Evolutionary conservation across 2,888 invertebrate genomes (phyloP), one percentile per base, ranked within the genome.

Genomic region (Ctena decussata): DNA sequence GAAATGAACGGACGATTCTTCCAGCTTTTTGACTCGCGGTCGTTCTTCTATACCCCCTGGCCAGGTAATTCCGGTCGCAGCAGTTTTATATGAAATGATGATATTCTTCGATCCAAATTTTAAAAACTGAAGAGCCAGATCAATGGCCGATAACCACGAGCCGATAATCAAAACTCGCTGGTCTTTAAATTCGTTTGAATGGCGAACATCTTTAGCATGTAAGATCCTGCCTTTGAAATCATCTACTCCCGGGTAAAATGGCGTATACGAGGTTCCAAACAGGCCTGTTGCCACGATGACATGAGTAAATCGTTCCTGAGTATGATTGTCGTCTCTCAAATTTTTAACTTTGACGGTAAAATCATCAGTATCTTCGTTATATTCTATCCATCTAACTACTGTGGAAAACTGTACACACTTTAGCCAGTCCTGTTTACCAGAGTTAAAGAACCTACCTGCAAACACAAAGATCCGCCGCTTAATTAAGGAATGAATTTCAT

Each of bases 131-230:
- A 85, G 35, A 1, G 81, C 74, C 46, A 88, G 35, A 46, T 85
- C 85, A 70, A 82, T 80, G 3, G 82, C 86, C 0, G 85, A 86
- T 44, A 77, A 85, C 21, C 77, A 78, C 8, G 85, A 41, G 1
- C 86, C 88, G 44, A 88, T 72, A 2, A 84, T 37, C 11, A 86
- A 72, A n/a, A 88, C 41, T 8, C 78, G 72, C 32, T 84, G 84
- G 37, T 70, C 82, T 65, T 74, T 76, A 70, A 82, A 89, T 24
- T 86, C 80, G 6, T 5, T n/a, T 0, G 82, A 80, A 35, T 84
- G 76, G 35, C 86, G 57, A 76, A 86, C 86, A 65, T 89, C 82
- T 53, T 89, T 80, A 0, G 86, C 77, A 70, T 89, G 86, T n/a
- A 89, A 18, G 1, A 86, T 73, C n/a, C 81, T 74, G 11, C 89